Percentiles rank a stretch among this genome's conserved stretches.
phyloP scores from a whole-genome alignment of 2,797 vertebrate species.

The Tauraco hartlaubi region DNA sequence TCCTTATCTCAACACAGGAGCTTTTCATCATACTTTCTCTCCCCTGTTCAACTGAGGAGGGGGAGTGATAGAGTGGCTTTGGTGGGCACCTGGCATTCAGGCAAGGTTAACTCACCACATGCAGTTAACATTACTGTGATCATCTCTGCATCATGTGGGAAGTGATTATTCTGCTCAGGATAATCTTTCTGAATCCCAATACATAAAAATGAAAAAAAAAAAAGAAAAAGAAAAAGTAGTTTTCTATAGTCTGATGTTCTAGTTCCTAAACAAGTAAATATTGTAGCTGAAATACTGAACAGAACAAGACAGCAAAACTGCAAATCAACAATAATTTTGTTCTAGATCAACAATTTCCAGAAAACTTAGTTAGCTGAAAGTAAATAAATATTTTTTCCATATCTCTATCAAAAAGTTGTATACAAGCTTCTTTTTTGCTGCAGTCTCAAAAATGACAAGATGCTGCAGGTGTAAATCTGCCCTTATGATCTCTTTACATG shows the following conservation, averaged over 20 bases:
- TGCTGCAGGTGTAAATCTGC: background rate
- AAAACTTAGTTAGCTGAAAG: background rate
- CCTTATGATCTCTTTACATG: background rate
- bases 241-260: background rate
- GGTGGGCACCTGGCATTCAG: background rate
- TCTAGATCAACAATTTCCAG: background rate
- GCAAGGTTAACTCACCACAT: background rate
- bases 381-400: background rate
- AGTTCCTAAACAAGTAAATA: background rate
- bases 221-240: accelerated
- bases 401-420: background rate
- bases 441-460: background rate
- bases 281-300: background rate
- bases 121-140: background rate
- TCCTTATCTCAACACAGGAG: no score
- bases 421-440: background rate
- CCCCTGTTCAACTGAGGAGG: no score
- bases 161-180: background rate
- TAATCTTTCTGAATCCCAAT: background rate
- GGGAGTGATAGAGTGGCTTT: no score
- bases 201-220: accelerated
- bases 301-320: background rate
- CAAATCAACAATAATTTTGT: background rate
- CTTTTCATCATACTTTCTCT: no score
- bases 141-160: background rate